Evolutionary conservation across 1,140 invertebrate species (phyloP), one percentile per base, ranked within the genome.

Genomic region (Centruroides vittatus): DNA sequence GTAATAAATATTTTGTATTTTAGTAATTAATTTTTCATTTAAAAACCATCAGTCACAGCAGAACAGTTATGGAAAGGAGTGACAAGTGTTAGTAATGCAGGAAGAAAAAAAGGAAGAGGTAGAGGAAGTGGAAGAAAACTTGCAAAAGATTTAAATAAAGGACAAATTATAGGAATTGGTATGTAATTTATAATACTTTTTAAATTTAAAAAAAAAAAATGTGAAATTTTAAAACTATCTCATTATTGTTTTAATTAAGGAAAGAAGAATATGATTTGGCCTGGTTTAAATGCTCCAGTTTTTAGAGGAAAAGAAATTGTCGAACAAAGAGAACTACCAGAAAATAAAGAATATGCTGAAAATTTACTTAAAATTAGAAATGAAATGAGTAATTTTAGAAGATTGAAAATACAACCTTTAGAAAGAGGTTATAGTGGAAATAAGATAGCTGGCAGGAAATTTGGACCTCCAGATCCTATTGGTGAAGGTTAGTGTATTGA

Each of bases 1-100:
- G 23, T 23, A 23, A 23, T 23, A 23, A 23, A 23, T 36, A 23
- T 52, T 52, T 52, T 12, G 7, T 13, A 23, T 60, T 76, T 52
- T 23, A 23, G 0, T 23, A 23, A 23, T 23, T 23, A 23, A 23
- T 23, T 23, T 23, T 23, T 23, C 2, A 23, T 23, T 23, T 23
- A 41, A 41, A 41, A 41, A 6, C 8, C 5, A 41, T 41, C 66
- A 91, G 88, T 85, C 55, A 78, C 86, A 60, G 89, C 86, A 23
- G 81, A 87, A 23, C 76, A 85, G 55, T 74, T 99, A 67, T 99
- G 96, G 95, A 93, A 93, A 73, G 88, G 91, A 50, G 86, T 95
- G 1, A 89, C 86, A 4, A 86, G 85, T 69, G 93, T 99, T 2
- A 97, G 93, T 81, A 96, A 94, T 82, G 88, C 93, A 66, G 95